Evolutionary conservation across 2,888 invertebrate genomes (phyloP), one percentile per base, ranked within the genome.

Genomic region (Drosophila barbarae): DNA sequence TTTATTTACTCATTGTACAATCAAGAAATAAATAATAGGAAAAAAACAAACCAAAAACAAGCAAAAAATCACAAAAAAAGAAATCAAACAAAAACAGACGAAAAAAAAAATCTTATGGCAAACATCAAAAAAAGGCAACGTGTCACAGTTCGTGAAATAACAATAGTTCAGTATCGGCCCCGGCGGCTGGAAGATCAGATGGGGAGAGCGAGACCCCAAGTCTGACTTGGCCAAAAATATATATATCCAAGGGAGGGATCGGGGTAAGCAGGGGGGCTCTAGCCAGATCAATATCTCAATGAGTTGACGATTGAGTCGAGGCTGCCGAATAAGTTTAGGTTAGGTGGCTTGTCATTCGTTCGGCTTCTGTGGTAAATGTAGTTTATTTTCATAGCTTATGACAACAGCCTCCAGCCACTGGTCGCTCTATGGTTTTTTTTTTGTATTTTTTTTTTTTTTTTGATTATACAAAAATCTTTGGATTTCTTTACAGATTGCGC

Each of bases 141-240:
- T 82, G 84, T 82, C 84, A 84, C 84, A 82, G 82, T 84, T 82
- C 82, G 82, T 82, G 82, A 82, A 84, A 82, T 84, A 84, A 82
- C 82, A 82, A 82, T 82, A 82, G 82, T 82, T 82, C 84, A 84
- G 79, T 81, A 84, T 74, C 81, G 73, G 78, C 73, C 70, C 71
- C 79, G 74, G 53, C 71, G 75, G 77, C 82, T 82, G 73, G 81
- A 82, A 72, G 84, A 82, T 78, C 82, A 75, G 69, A 36, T 42
- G 42, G 44, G n/a, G 46, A 18, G 46, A 30, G 44, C 10, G 30
- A 46, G 46, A 46, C 51, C 55, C 49, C 8, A 34, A 42, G 61
- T 58, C 61, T 52, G 54, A 26, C 57, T 51, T 39, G 57, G 56
- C 50, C 55, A 57, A 59, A 42, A 34, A 38, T 41, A 41, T 41